Evolutionary conservation across 2,888 invertebrate genomes (phyloP).

Genomic region (Syritta pipiens): DNA sequence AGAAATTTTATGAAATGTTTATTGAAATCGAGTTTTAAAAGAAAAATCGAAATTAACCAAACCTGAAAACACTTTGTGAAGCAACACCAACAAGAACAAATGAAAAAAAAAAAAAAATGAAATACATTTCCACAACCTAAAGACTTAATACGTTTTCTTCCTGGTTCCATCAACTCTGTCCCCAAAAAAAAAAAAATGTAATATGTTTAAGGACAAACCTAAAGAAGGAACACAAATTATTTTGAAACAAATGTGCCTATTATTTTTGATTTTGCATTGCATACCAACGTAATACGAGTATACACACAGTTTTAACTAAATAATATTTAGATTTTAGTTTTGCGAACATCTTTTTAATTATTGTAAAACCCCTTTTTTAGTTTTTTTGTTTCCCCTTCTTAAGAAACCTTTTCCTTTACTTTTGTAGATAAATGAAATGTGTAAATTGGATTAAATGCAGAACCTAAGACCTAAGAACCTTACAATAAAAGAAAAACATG

Average conservation of each 20-base stretch:
- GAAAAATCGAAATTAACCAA: constrained; percentile 15
- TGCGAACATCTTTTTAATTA: constrained; percentile 16
- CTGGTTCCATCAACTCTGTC: constrained; percentile 14
- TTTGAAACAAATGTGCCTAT: constrained; percentile 57
- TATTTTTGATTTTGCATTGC: constrained; percentile 51
- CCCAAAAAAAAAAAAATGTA: not conserved
- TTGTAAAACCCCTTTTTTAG: constrained; percentile 1
- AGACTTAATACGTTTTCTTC: constrained; percentile 42
- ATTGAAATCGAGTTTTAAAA: constrained; percentile 9
- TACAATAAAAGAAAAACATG: constrained; percentile 50
- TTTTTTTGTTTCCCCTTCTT: constrained; percentile 6
- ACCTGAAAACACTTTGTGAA: not conserved
- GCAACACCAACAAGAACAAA: not conserved
- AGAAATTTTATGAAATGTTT: constrained; percentile 28
- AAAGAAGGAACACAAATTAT: not conserved
- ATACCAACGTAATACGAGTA: constrained; percentile 30
- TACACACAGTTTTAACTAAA: constrained; percentile 11
- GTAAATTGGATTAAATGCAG: constrained; percentile 66
- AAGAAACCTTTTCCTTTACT: constrained; percentile 19
- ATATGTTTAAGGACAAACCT: not conserved
- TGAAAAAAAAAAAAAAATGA: not conserved
- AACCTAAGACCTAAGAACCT: constrained; percentile 64
- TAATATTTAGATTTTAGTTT: constrained; percentile 19
- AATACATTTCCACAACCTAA: constrained; percentile 39
- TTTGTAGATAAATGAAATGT: constrained; percentile 67